Conservation (phyloP, 2,113 vertebrate species). For the Myrmophylax atrothorax region DNA sequence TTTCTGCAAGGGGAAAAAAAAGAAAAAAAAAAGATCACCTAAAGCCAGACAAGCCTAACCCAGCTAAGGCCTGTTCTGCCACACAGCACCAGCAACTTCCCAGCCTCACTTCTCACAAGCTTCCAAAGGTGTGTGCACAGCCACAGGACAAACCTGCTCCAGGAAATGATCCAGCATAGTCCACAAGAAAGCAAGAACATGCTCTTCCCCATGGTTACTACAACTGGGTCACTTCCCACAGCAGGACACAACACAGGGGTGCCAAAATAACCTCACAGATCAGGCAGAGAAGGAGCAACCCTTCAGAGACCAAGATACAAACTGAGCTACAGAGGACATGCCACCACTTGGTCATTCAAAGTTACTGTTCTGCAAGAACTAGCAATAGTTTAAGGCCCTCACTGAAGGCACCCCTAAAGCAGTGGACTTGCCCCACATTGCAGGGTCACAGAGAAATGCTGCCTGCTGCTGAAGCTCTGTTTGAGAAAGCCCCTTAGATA, state of each 20-base stretch:
- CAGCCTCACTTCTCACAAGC: not conserved
- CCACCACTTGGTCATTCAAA: not conserved
- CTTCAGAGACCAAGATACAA: not conserved
- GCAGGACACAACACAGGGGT: not conserved
- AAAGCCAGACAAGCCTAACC: not conserved
- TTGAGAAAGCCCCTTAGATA: not conserved
- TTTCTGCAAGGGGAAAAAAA: not conserved
- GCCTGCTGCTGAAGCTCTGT: not conserved
- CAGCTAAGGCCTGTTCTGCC: not conserved
- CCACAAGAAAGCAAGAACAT: not conserved
- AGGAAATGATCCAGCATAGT: accelerated
- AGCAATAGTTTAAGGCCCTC: not conserved
- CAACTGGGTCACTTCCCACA: not conserved
- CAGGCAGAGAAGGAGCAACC: not conserved
- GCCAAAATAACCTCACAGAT: not conserved
- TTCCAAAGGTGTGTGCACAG: not conserved
- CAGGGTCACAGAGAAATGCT: not conserved
- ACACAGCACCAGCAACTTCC: not conserved
- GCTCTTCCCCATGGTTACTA: not conserved
- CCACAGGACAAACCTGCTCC: not conserved
- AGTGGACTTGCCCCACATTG: accelerated
- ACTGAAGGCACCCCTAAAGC: not conserved
- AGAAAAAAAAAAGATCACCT: not conserved
- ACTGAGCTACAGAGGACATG: not conserved
- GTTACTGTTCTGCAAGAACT: not conserved